These are phyloP conservation scores for Muschampia staudingeri DNA, from an alignment of 2,888 invertebrate genomes.

Conservation along the genomic window DNA sequence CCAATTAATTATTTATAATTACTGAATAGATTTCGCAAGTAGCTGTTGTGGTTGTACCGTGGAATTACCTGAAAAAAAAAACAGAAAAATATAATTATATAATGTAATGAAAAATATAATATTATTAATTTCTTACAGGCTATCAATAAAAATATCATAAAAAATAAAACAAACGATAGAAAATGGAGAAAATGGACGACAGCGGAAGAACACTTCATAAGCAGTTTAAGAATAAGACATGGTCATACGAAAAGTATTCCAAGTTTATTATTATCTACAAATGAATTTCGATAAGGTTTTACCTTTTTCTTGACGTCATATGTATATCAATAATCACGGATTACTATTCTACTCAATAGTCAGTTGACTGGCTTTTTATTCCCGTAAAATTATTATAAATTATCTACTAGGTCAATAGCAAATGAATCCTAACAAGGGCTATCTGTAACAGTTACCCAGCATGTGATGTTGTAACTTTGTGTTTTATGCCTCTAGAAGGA, in stretches of 20 bases:
- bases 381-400: neutral
- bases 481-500: neutral
- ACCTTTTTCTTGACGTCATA: neutral
- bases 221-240: no score
- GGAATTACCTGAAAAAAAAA: conserved; percentile 2
- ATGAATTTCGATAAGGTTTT: neutral
- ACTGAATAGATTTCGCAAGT: neutral
- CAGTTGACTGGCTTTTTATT: neutral
- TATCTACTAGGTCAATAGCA: conserved; percentile 10
- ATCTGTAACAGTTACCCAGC: conserved; percentile 1
- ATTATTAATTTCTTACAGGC: neutral
- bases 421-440: conserved; percentile 21
- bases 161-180: no score
- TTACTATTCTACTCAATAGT: neutral
- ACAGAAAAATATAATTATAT: no score
- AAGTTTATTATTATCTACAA: neutral
- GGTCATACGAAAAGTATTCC: no score
- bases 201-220: neutral
- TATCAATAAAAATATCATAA: neutral
- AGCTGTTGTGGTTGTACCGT: neutral
- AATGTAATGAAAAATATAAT: neutral
- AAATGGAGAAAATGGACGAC: neutral
- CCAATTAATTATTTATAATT: neutral
- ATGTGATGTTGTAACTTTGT: neutral
- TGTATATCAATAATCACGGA: neutral